Base-by-base conservation (phyloP, 2,113 vertebrate species). In the Aegotheles bennettii region DNA sequence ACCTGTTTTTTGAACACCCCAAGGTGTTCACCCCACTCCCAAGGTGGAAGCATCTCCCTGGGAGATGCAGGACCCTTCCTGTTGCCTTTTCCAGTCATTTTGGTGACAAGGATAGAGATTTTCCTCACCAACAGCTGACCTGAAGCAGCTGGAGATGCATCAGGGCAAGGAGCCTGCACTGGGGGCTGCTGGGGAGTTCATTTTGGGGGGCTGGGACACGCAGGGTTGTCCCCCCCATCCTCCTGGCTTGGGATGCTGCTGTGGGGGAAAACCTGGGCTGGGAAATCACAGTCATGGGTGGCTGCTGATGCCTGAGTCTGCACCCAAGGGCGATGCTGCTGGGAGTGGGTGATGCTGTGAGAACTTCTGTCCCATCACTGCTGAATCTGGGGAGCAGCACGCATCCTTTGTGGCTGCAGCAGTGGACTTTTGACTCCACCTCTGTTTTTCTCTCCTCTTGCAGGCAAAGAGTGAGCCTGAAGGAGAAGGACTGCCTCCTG, bases 121-220 rank as follows among this genome's bases (percentile, higher is more conserved):
- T 79, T 59, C 38, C 57, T 59, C 47, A 1, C 6, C 28, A 11
- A 16, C 16, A 57, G 47, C 47, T 0, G 3, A 13, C 47, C 26
- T 0, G 1, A 23, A 12, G 35, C 53, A 59, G n/a, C 64, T 40
- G 60, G 50, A 84, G 74, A 13, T 47, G 17, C 15, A 15, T 29
- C 74, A 8, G 0, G 11, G 17, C 1, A 13, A 0, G 2, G 42
- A 68, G 21, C 33, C 7, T 17, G 36, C 18, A 2, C 0, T 19
- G 26, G 19, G 28, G 18, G 31, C 11, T 64, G 40, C 48, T 45
- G 6, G 28, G 1, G 74, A 45, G 36, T 31, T 65, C 0, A 0
- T 64, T 86, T 26, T 65, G 57, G 54, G 71, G 45, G 33, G 19
- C 10, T 17, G 18, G 53, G 20, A 12, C 35, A 16, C 3, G 73